These are phyloP conservation scores for Rhyzopertha dominica DNA, from an alignment of 1,140 invertebrate species.

Conservation along the genomic window DNA sequence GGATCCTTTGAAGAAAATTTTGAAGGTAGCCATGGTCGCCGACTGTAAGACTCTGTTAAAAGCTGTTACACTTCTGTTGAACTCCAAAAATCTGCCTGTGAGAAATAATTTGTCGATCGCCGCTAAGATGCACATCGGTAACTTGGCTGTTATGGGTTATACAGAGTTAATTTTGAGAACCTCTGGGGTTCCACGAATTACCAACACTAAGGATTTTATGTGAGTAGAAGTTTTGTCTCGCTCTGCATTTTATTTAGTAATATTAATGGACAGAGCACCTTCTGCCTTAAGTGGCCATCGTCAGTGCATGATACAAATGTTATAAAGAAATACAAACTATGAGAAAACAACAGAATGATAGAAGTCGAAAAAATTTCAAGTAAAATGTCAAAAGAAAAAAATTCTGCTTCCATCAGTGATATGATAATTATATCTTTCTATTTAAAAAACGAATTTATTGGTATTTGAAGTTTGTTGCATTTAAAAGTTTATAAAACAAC, in stretches of 20 bases:
- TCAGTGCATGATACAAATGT: not conserved
- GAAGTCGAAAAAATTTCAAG: slow-evolving; percentile 5
- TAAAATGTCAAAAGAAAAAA: too few species aligned
- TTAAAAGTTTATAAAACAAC: too few species aligned
- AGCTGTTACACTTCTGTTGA: slow-evolving; percentile 56
- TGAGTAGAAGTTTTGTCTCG: slow-evolving; percentile 45
- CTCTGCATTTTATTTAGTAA: too few species aligned
- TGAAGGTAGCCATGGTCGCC: slow-evolving; percentile 68
- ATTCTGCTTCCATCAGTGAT: too few species aligned
- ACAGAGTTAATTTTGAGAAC: slow-evolving; percentile 56
- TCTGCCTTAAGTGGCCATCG: not conserved
- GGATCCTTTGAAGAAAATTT: slow-evolving; percentile 59
- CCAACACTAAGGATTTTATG: slow-evolving; percentile 54
- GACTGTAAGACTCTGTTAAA: slow-evolving; percentile 63
- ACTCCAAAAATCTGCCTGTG: too few species aligned
- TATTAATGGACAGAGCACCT: not conserved
- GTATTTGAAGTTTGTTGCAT: too few species aligned
- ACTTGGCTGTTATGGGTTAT: slow-evolving; percentile 63
- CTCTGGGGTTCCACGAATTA: slow-evolving; percentile 35
- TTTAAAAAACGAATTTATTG: too few species aligned
- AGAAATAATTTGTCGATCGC: slow-evolving; percentile 55
- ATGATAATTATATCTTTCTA: too few species aligned
- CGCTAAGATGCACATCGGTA: slow-evolving; percentile 63
- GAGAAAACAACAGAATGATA: not conserved
- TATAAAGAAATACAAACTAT: slow-evolving; percentile 4